Percentiles rank a stretch among this genome's conserved stretches.
Conservation (phyloP, 2,797 vertebrate genomes). For the Phalanger gymnotis region DNA sequence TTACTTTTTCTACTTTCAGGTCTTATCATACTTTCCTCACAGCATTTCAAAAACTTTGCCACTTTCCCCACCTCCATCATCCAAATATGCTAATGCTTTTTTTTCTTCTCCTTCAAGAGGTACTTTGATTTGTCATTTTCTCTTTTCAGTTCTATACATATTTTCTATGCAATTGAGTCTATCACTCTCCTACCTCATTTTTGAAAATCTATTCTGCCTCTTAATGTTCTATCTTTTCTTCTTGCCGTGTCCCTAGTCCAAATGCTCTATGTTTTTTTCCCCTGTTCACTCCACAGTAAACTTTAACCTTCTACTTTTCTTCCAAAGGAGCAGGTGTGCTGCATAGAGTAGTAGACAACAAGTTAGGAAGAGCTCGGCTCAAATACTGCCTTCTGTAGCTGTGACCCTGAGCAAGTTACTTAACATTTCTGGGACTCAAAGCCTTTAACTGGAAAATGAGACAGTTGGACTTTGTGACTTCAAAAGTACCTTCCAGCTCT, state of each 20-base stretch:
- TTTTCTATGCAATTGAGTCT: too few relatives aligned
- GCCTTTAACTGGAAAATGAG: background rate
- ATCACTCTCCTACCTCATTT: background rate
- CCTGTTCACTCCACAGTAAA: background rate
- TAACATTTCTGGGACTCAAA: background rate
- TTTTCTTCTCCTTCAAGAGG: background rate
- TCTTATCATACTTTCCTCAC: slow-evolving; percentile 28
- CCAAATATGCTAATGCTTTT: background rate
- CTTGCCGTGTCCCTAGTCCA: background rate
- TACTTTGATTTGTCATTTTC: slow-evolving; percentile 20
- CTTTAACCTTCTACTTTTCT: background rate
- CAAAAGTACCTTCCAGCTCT: background rate
- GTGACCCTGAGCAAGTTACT: background rate
- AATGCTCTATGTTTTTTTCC: slow-evolving; percentile 9
- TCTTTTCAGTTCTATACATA: slow-evolving; percentile 17
- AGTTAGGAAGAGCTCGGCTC: background rate
- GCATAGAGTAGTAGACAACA: background rate
- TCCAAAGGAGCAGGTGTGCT: background rate
- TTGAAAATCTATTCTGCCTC: background rate
- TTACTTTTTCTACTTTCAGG: slow-evolving; percentile 5
- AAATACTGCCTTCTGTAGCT: background rate
- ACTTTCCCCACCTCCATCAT: slow-evolving; percentile 11
- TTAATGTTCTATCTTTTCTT: background rate
- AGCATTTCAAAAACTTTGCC: slow-evolving; percentile 11
- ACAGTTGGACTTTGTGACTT: background rate